phyloP scores from a whole-genome alignment of 2,113 vertebrate species.

The Aegotheles bennettii region DNA sequence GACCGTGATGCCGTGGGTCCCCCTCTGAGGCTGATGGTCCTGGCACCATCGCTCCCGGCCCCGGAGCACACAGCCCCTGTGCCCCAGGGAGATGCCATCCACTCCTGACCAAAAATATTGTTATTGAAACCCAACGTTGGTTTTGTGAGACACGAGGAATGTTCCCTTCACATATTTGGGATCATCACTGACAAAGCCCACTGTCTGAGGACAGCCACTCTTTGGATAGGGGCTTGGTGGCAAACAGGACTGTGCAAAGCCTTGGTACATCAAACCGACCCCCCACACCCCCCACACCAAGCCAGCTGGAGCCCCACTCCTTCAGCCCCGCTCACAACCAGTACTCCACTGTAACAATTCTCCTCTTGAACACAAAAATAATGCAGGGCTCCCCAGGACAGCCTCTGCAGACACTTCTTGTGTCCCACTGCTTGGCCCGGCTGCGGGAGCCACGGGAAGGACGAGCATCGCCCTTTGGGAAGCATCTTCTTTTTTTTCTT shows the following conservation, averaged over 20 bases:
- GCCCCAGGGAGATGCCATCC: background rate
- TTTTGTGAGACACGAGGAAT: background rate
- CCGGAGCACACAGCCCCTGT: background rate
- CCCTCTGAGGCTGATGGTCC: rapidly evolving
- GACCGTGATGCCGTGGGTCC: rapidly evolving
- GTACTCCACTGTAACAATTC: background rate
- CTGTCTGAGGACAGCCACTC: background rate
- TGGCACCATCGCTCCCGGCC: rapidly evolving
- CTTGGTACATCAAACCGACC: rapidly evolving
- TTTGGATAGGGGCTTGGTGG: rapidly evolving
- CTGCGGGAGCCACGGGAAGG: background rate
- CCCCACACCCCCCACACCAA: rapidly evolving
- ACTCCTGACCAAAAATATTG: background rate
- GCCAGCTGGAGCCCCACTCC: background rate
- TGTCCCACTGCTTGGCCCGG: background rate
- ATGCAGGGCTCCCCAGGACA: background rate
- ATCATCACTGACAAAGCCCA: background rate
- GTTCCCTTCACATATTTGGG: background rate
- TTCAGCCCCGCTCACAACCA: background rate
- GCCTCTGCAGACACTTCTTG: background rate
- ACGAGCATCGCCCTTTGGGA: background rate
- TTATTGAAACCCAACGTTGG: rapidly evolving
- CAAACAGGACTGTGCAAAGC: background rate
- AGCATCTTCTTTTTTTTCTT: background rate
- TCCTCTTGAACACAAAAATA: background rate